Conservation (phyloP, 2,888 invertebrate species). For the Nomada ruficornis region DNA sequence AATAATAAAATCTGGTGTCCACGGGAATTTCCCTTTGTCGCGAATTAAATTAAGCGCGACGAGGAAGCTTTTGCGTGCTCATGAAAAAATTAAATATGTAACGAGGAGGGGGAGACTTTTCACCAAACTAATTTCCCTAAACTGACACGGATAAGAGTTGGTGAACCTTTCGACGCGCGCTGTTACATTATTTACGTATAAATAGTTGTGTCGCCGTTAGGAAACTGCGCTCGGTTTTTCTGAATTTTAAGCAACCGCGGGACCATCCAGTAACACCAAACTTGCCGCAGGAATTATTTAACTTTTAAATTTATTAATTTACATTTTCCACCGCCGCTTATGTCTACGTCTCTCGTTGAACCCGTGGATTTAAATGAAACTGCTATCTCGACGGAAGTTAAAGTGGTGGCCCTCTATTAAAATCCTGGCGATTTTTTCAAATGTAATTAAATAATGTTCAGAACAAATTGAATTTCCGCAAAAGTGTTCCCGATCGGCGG, state of each 20-base stretch:
- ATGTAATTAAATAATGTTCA: neutral
- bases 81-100: constrained; percentile 53
- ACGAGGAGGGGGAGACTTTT: constrained; percentile 29
- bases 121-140: constrained; percentile 62
- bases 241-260: constrained; percentile 42
- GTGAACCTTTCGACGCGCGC: constrained; percentile 30
- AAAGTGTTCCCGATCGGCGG: neutral
- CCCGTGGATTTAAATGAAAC: constrained; percentile 17
- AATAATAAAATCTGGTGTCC: neutral
- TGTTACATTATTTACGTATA: constrained; percentile 59
- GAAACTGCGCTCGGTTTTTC: constrained; percentile 5
- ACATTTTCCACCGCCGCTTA: constrained; percentile 36
- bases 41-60: constrained; percentile 39
- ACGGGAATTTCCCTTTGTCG: neutral
- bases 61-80: constrained; percentile 33
- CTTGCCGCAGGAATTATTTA: constrained; percentile 45
- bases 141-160: constrained; percentile 58
- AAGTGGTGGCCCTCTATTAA: neutral
- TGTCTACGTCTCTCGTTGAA: neutral
- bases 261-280: constrained; percentile 1
- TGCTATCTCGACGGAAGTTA: neutral
- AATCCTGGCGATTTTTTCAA: neutral
- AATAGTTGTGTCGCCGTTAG: constrained; percentile 36
- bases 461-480: neutral
- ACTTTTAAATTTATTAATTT: constrained; percentile 54